phyloP scores from a whole-genome alignment of 2,797 vertebrate genomes.

The Betta splendens region DNA sequence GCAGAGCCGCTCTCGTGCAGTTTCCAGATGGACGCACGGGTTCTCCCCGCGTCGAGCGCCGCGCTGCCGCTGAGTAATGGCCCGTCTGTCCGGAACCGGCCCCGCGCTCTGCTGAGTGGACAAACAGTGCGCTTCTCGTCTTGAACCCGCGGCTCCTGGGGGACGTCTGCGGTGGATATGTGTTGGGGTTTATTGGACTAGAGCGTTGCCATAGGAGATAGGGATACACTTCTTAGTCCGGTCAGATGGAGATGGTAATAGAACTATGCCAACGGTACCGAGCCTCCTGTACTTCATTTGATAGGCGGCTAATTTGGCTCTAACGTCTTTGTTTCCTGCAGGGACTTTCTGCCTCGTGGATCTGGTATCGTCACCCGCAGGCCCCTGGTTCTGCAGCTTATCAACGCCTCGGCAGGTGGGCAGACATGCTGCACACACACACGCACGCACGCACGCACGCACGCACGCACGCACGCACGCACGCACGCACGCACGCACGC shows the following conservation, averaged over 20 bases:
- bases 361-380: constrained; percentile 96
- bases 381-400: constrained; percentile 96
- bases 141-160: constrained; percentile 32
- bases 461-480: too few relatives aligned
- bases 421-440: constrained; percentile 34
- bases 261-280: not conserved
- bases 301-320: constrained; percentile 9
- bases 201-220: constrained; percentile 7
- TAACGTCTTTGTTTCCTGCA: constrained; percentile 65
- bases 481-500: too few relatives aligned
- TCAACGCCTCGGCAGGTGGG: constrained; percentile 92
- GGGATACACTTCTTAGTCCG: too few relatives aligned
- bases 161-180: constrained; percentile 42
- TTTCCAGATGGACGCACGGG: constrained; percentile 54
- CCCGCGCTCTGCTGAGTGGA: constrained; percentile 52
- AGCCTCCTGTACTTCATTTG: not conserved
- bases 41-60: constrained; percentile 45
- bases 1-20: constrained; percentile 14
- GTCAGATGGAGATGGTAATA: too few relatives aligned
- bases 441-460: constrained; percentile 31
- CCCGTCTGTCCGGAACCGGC: constrained; percentile 60
- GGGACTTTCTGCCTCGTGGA: constrained; percentile 95
- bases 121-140: constrained; percentile 34
- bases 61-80: constrained; percentile 67
- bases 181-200: constrained; percentile 36